Base-by-base conservation (phyloP, 2,113 vertebrate species). In the Peromyscus leucopus region DNA sequence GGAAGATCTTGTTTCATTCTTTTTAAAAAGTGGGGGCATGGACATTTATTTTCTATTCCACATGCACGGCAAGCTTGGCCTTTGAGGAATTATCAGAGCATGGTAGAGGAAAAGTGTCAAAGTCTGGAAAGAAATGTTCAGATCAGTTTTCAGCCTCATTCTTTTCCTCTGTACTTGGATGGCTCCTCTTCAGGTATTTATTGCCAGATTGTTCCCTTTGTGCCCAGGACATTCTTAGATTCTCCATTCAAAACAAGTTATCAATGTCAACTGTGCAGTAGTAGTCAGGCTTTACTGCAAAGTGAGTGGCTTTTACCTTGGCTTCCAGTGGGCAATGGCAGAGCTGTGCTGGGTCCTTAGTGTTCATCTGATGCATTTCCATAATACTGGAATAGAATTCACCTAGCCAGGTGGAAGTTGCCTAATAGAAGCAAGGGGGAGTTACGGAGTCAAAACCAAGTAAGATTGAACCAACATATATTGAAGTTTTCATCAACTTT, bases 181-280 rank as follows among this genome's bases (percentile, higher is more conserved):
- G 93, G 69, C 28, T 96, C 76, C 89, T 98, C 97, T 97, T 97
- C 48, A 39, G 74, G 86, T 24, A 36, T 39, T 96, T 95, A 94
- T 57, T 96, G 75, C 69, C 97, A 89, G 86, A 90, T 97, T 94
- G 84, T 19, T 82, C 57, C 95, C 89, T 89, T 92, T 88, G 95
- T 96, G 95, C 63, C 83, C 65, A 96, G 65, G 76, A 91, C 92
- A 91, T 90, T 93, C 97, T 94, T 96, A 97, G 94, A 96, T 82
- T 7, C 86, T 90, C 79, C 72, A 74, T 72, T 97, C 51, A 74
- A 94, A 97, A 87, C 15, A 24, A 90, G 80, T 94, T 94, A 85
- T 74, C 96, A 74, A 0, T 92, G 36, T 85, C 87, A 80, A 61
- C 94, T 36, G 55, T 80, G 71, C 59, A 93, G 78, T 69, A 93